Conservation (phyloP, 2,113 vertebrate species). For the Hydrolagus affinis region DNA sequence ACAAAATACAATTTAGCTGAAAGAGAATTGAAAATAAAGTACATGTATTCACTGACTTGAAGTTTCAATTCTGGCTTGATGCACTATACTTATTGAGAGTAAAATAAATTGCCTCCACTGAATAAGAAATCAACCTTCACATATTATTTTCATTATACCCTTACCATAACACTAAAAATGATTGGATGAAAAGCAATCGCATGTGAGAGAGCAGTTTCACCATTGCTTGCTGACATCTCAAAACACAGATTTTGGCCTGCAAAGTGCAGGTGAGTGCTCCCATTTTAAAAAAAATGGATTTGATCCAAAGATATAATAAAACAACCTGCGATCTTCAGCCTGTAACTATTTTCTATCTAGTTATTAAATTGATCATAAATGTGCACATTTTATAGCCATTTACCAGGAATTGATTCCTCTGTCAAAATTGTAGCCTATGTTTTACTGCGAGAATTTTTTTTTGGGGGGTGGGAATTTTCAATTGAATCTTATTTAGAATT, state of each 20-base stretch:
- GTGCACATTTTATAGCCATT: not conserved
- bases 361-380: constrained; percentile 14
- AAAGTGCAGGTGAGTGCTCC: not conserved
- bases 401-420: too few relatives aligned
- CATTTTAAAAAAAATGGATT: constrained; percentile 15
- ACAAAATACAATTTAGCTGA: not conserved
- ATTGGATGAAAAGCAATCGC: not conserved
- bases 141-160: not conserved
- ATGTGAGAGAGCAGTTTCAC: constrained; percentile 13
- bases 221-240: not conserved
- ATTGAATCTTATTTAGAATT: not conserved
- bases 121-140: too few relatives aligned
- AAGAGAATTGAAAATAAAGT: not conserved
- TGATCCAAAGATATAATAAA: not conserved
- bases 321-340: constrained; percentile 16
- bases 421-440: too few relatives aligned
- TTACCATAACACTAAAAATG: not conserved
- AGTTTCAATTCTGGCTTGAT: constrained; percentile 5
- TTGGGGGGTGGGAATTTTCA: not conserved
- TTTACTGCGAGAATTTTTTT: too few relatives aligned
- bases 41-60: not conserved
- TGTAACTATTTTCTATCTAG: not conserved
- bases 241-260: not conserved
- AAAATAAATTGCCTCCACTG: not conserved
- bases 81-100: not conserved